Base-by-base conservation (phyloP, 2,888 invertebrate genomes). In the Rotaria socialis region DNA sequence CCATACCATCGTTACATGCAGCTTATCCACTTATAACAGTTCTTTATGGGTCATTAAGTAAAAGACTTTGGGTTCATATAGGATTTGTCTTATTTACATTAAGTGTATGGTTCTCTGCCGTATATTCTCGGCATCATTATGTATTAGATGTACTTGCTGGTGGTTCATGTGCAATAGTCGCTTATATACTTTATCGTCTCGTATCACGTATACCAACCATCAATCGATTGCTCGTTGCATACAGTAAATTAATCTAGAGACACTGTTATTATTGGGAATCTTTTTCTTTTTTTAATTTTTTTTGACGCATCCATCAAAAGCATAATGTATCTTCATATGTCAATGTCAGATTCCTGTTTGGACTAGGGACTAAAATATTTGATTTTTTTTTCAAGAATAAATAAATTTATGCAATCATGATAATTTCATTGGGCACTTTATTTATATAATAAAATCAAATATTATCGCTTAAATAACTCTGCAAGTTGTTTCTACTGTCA, bases 51-150 rank as follows among this genome's bases (percentile, higher is more conserved):
- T 43, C n/a, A 16, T n/a, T 52, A 41, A 58, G 50, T n/a, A 60
- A 60, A 43, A 85, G 47, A 43, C 24, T 43, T 41, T 60, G 43
- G 55, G 16, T 60, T 8, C 56, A 43, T 27, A 41, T 85, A 14
- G 47, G 47, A 8, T 85, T 85, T 55, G 47, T 60, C 19, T 58
- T 85, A 60, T 85, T 56, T 47, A 60, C 60, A 60, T 85, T 85
- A 4, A 60, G 85, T 47, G 52, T 85, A 11, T 85, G 85, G 85
- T 43, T 60, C 43, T 56, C 85, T n/a, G 85, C 85, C 6, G 85
- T 85, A 7, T 85, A 85, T 60, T 52, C 58, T 55, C 41, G 85
- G n/a, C 85, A 85, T 60, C 85, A 85, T 85, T 85, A 85, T 47
- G 47, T 85, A 3, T 24, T 85, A 8, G 85, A 85, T 47, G 85